These are phyloP conservation scores for Aphodius sticticus DNA, from an alignment of 2,888 invertebrate genomes.

Conservation along the genomic window DNA sequence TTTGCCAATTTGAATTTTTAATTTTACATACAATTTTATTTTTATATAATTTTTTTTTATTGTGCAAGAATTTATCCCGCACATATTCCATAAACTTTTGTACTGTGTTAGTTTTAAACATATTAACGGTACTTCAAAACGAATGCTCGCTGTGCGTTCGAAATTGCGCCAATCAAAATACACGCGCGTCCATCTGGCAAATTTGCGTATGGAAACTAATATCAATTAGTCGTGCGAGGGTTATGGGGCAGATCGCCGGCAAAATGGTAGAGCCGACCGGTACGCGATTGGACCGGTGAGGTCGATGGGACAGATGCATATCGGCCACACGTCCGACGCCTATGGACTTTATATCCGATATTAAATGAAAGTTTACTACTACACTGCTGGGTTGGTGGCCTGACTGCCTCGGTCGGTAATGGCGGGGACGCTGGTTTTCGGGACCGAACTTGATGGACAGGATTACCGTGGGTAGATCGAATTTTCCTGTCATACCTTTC, in stretches of 20 bases:
- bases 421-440: constrained; percentile 53
- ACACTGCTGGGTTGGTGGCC: constrained; percentile 20
- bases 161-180: not conserved
- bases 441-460: constrained; percentile 52
- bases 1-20: too few relatives aligned
- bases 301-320: constrained; percentile 29
- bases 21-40: too few relatives aligned
- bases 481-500: constrained; percentile 40
- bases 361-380: constrained; percentile 60
- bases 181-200: constrained; percentile 9
- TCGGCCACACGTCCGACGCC: constrained; percentile 58
- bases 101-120: not conserved
- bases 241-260: constrained; percentile 26
- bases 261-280: constrained; percentile 21
- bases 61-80: too few relatives aligned
- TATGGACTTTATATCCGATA: constrained; percentile 58
- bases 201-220: constrained; percentile 17
- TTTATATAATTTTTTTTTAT: too few relatives aligned
- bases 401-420: constrained; percentile 46
- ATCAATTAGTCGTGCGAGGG: constrained; percentile 19
- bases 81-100: too few relatives aligned
- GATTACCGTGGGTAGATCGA: constrained; percentile 45
- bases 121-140: not conserved
- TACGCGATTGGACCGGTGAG: constrained; percentile 14
- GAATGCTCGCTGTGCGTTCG: not conserved